Percentiles rank a stretch among this genome's conserved stretches.
phyloP scores from a whole-genome alignment of 2,888 invertebrate genomes.

The Geotrupes spiniger region DNA sequence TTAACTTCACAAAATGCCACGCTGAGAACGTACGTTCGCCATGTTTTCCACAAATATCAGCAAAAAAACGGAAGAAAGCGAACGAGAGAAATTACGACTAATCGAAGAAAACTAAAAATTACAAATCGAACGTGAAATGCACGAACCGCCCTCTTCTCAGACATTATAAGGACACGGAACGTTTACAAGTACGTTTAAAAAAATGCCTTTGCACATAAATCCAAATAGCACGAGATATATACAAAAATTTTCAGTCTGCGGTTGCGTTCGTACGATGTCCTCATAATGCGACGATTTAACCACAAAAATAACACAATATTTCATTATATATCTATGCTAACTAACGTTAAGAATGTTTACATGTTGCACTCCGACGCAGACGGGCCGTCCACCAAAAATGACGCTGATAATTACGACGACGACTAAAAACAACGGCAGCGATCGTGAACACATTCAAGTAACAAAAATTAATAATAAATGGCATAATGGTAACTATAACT shows the following conservation, averaged over 20 bases:
- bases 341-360: constrained; percentile 29
- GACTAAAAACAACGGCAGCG: constrained; percentile 16
- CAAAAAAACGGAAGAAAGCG: no score
- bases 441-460: constrained; percentile 16
- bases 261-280: constrained; percentile 19
- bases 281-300: constrained; percentile 23
- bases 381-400: no score
- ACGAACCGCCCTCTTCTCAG: no score
- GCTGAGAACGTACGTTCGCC: no score
- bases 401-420: neutral
- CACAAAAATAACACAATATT: constrained; percentile 30
- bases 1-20: no score
- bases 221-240: no score
- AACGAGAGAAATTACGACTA: no score
- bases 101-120: no score
- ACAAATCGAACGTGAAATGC: no score
- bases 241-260: constrained; percentile 1
- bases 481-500: constrained; percentile 28
- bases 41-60: no score
- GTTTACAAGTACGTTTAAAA: no score
- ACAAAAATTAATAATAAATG: constrained; percentile 21
- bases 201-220: no score
- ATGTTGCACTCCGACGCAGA: constrained; percentile 17
- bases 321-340: constrained; percentile 28
- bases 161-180: constrained; percentile 10